Percentiles rank a stretch among this genome's conserved stretches.
Evolutionary conservation across 1,140 invertebrate genomes (phyloP).

Genomic region (Drosophila varians): DNA sequence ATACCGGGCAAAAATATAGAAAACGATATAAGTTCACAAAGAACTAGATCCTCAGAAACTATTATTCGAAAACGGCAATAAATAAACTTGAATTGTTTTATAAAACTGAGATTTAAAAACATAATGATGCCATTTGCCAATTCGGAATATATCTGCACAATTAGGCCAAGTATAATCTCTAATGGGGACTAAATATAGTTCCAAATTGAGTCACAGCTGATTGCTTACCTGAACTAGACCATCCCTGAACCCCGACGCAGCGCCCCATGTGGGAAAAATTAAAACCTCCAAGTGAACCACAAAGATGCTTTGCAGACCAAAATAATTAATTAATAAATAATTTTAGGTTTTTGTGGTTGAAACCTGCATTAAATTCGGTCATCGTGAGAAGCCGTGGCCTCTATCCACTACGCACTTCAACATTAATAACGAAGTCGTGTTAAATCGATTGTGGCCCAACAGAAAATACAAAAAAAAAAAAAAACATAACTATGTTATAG

Average conservation of each 20-base stretch:
- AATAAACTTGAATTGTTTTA: neutral
- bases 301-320: conserved; percentile 4
- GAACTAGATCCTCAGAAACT: too few species aligned
- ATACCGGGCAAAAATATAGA: too few species aligned
- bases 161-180: too few species aligned
- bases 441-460: conserved; percentile 39
- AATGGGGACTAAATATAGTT: too few species aligned
- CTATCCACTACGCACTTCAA: neutral
- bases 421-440: conserved; percentile 10
- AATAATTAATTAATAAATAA: conserved; percentile 24
- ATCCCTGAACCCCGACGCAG: conserved; percentile 11
- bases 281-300: neutral
- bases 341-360: conserved; percentile 5
- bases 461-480: conserved; percentile 38
- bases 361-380: neutral
- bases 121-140: too few species aligned
- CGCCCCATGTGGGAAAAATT: neutral
- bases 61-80: too few species aligned
- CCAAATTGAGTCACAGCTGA: conserved; percentile 19
- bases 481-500: conserved; percentile 5
- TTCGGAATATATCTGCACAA: too few species aligned
- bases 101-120: neutral
- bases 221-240: conserved; percentile 15
- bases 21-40: neutral
- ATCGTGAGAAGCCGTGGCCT: neutral